Evolutionary conservation across 2,113 vertebrate genomes (phyloP), one percentile per base, ranked within the genome.

Genomic region (Leptosomus discolor): DNA sequence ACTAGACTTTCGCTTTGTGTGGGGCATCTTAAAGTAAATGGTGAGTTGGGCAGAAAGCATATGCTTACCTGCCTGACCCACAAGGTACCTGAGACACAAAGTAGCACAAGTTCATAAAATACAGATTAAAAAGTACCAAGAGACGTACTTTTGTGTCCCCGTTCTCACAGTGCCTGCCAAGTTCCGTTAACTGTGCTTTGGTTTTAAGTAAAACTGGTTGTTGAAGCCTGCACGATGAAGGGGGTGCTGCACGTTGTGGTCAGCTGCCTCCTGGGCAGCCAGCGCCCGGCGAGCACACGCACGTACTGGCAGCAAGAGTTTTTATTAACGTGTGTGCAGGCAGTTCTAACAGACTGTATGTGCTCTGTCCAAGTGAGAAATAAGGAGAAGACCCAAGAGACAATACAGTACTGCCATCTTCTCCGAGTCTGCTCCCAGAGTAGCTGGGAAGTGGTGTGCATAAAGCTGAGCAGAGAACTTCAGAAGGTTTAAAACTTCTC

Each of bases 291-390:
- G 2, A 18, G 61, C 11, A 15, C 45, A 21, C 27, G 12, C 7
- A 3, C 0, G 0, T 11, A 6, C 17, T 45, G 54, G 21, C 43
- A 41, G 19, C 36, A 43, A 45, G 60, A 70, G 12, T 5, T 16
- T 15, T 60, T 37, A 18, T 30, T 26, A 20, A 11, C 12, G 2
- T 6, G 8, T 57, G 0, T 23, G 2, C 13, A 48, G 41, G 12
- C 7, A 34, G 20, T 34, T 70, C 29, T 50, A 8, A 71, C 51
- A n/a, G 48, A 3, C 22, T 22, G 8, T 5, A 3, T n/a, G 2
- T 23, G 45, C 73, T 80, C 51, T 30, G 34, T 15, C 63, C 58
- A n/a, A 23, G 48, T 27, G 41, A 67, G 34, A 56, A 67, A 11
- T 30, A 21, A 39, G 41, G 48, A 67, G 22, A 18, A 50, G 11